Conservation (phyloP, 1,140 invertebrate genomes). For the Drosophila albomicans region DNA sequence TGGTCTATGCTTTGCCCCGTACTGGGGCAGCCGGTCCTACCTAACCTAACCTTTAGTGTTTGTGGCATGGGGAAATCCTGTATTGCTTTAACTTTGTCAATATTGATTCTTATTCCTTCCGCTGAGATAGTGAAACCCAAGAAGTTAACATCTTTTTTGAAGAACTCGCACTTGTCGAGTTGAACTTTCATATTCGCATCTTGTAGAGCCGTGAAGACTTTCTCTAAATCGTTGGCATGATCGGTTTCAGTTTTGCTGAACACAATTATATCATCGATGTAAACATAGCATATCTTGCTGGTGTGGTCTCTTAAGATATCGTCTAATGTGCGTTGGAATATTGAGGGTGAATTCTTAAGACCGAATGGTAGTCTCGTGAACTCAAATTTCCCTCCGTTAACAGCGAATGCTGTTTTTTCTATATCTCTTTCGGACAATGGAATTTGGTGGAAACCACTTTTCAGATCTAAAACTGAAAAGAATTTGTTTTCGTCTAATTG, state of each 20-base stretch:
- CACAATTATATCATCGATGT: no score
- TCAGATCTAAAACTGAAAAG: conserved; percentile 75
- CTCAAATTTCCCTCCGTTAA: background rate
- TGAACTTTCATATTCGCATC: no score
- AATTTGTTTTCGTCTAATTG: conserved; percentile 68
- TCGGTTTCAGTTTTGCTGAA: no score
- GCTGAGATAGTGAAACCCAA: conserved; percentile 43
- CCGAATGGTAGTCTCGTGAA: background rate
- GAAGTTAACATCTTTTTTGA: conserved; percentile 19
- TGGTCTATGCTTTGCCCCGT: no score
- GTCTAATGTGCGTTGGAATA: background rate
- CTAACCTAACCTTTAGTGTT: no score
- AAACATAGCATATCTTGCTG: no score
- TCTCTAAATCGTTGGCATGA: no score
- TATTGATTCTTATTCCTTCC: conserved; percentile 49
- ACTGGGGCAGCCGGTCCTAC: no score
- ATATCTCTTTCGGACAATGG: background rate
- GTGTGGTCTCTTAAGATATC: background rate
- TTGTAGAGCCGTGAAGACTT: no score
- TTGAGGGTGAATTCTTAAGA: background rate
- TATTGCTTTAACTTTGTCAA: conserved; percentile 10
- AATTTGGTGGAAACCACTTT: no score
- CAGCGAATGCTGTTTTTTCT: background rate
- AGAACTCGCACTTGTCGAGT: background rate
- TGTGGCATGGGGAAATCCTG: conserved; percentile 28